These are phyloP conservation scores for Agapornis canus DNA, from an alignment of 2,797 vertebrate genomes.

Conservation along the genomic window DNA sequence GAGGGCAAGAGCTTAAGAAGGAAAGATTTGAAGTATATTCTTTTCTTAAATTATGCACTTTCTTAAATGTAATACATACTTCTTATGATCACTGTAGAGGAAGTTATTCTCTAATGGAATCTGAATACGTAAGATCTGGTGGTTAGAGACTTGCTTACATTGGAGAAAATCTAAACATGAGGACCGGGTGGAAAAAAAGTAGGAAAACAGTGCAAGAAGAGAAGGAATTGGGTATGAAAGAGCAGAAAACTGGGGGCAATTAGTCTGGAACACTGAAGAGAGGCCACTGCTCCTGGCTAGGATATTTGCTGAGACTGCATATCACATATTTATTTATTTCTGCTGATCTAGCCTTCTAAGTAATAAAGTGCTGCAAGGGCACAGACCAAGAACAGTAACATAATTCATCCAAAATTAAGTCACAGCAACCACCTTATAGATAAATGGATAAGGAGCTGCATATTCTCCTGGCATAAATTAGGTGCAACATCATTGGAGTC, in stretches of 20 bases:
- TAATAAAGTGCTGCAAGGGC: slow-evolving; percentile 63
- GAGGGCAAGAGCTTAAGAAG: background rate
- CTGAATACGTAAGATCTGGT: background rate
- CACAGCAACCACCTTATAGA: slow-evolving; percentile 41
- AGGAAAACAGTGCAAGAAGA: background rate
- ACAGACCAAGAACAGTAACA: slow-evolving; percentile 59
- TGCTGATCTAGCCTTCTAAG: slow-evolving; percentile 65
- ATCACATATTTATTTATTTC: slow-evolving; percentile 70
- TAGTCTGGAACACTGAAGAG: slow-evolving; percentile 56
- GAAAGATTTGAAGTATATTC: background rate
- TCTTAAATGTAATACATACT: background rate
- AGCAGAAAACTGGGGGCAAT: slow-evolving; percentile 46
- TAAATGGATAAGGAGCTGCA: slow-evolving; percentile 59
- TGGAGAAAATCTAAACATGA: background rate
- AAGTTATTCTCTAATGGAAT: slow-evolving; percentile 26
- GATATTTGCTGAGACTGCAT: slow-evolving; percentile 58
- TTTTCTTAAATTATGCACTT: background rate
- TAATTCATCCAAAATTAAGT: slow-evolving; percentile 68
- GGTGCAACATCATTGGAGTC: slow-evolving; percentile 24
- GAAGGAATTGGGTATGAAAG: slow-evolving; percentile 25
- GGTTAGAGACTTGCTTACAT: slow-evolving; percentile 2
- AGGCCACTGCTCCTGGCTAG: slow-evolving; percentile 57
- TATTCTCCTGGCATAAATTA: slow-evolving; percentile 33
- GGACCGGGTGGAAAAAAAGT: background rate
- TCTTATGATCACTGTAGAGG: background rate